These are phyloP conservation scores for Periphyllus acericola DNA, from an alignment of 2,888 invertebrate species.

Conservation along the genomic window DNA sequence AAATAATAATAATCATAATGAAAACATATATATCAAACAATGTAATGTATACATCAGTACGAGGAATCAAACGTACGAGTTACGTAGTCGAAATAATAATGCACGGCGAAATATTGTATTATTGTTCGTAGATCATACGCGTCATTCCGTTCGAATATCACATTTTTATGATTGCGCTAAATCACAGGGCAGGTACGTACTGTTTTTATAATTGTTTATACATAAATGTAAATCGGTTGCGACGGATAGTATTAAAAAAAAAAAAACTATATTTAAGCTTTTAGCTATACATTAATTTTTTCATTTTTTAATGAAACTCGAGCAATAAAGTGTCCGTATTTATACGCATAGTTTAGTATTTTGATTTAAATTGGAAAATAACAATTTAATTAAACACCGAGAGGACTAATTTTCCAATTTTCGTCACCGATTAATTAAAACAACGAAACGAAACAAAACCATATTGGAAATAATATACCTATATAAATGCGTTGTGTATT, in stretches of 20 bases:
- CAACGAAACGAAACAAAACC: neutral
- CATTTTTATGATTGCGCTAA: neutral
- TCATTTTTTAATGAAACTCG: neutral
- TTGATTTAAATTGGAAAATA: neutral
- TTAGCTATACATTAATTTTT: neutral
- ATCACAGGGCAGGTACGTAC: neutral
- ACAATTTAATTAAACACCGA: neutral
- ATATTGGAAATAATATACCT: neutral
- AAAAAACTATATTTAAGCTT: neutral
- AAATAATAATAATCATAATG: neutral
- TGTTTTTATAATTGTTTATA: too few species aligned
- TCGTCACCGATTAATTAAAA: neutral
- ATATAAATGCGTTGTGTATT: neutral
- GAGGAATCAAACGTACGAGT: too few species aligned
- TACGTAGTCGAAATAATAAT: neutral
- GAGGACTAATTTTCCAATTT: neutral
- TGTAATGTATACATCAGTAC: neutral
- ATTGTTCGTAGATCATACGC: neutral
- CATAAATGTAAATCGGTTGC: neutral
- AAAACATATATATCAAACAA: neutral
- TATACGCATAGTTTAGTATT: neutral
- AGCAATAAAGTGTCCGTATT: neutral
- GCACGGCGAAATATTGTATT: neutral
- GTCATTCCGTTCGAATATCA: neutral
- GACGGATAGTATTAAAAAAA: neutral